Base-by-base conservation (phyloP, 2,113 vertebrate genomes). In the Neotragus moschatus region DNA sequence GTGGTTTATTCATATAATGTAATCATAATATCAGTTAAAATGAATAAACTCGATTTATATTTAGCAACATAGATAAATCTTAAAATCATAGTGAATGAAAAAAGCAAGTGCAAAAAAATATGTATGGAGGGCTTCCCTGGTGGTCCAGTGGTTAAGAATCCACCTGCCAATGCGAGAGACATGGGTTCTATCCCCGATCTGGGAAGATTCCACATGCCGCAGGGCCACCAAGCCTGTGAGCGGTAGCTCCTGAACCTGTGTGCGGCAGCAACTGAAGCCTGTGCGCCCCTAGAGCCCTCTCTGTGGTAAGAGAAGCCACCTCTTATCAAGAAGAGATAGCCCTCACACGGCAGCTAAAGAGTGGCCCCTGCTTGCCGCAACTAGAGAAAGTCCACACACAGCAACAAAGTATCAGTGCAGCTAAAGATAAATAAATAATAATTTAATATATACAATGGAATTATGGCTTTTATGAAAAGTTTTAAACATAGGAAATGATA, bases 1-100 rank as follows among this genome's bases (percentile, higher is more conserved):
- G 15, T 89, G n/a, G 23, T 36, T 93, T 96, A 6, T 30, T 88
- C 60, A 82, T 23, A 45, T 55, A 63, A 84, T 30, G 5, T 53
- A 47, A 77, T 36, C 53, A n/a, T 85, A 94, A 30, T 58, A 96
- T 60, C n/a, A 60, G 28, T 70, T 45, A 80, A 90, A 70, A 53
- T 86, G 81, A 70, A 28, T 51, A 60, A 53, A 90, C 6, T 85
- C 79, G n/a, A 73, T 73, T 86, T 86, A 58, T n/a, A 21, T 58
- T n/a, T 73, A 81, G 81, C n/a, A 82, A 61, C n/a, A 30, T 3
- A 47, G 53, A 88, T 47, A 61, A 58, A 73, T 47, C 56, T 86
- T 58, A 80, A 90, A 93, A 47, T 93, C 30, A 55, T 3, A 53
- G 36, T 60, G 28, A 55, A 14, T 53, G 5, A 70, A 81, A 60